Conservation (phyloP, 2,888 invertebrate genomes). For the Thymelicus sylvestris region DNA sequence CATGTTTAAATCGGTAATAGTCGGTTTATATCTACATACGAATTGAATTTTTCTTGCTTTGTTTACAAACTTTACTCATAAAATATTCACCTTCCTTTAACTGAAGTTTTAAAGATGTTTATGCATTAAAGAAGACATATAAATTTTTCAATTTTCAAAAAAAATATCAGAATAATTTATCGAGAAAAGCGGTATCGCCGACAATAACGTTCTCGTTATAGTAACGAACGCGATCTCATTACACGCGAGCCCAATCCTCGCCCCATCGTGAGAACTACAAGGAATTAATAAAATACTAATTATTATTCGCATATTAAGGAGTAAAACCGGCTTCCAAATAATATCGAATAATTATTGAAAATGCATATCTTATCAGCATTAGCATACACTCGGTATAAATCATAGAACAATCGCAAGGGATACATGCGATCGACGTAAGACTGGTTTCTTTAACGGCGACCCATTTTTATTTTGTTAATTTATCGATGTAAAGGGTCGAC, state of each 20-base stretch:
- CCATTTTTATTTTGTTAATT: constrained; percentile 70
- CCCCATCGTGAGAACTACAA: constrained; percentile 77
- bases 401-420: constrained; percentile 80
- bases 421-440: constrained; percentile 54
- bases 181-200: not conserved
- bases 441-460: constrained; percentile 64
- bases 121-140: not conserved
- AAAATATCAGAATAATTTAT: not conserved
- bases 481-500: constrained; percentile 65
- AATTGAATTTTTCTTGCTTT: not conserved
- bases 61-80: not conserved
- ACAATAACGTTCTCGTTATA: constrained; percentile 1
- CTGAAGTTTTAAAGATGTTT: no score
- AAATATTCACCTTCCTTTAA: no score
- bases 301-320: constrained; percentile 82
- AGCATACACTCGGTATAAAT: constrained; percentile 80
- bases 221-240: constrained; percentile 36
- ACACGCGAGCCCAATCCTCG: constrained; percentile 56
- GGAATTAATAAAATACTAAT: constrained; percentile 76
- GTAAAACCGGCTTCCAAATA: constrained; percentile 54
- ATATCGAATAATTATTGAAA: constrained; percentile 59
- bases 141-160: not conserved
- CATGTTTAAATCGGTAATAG: constrained; percentile 26
- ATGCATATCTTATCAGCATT: constrained; percentile 55
- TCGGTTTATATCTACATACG: constrained; percentile 10